Conservation (phyloP, 2,888 invertebrate species). For the Nephrotoma flavescens region DNA sequence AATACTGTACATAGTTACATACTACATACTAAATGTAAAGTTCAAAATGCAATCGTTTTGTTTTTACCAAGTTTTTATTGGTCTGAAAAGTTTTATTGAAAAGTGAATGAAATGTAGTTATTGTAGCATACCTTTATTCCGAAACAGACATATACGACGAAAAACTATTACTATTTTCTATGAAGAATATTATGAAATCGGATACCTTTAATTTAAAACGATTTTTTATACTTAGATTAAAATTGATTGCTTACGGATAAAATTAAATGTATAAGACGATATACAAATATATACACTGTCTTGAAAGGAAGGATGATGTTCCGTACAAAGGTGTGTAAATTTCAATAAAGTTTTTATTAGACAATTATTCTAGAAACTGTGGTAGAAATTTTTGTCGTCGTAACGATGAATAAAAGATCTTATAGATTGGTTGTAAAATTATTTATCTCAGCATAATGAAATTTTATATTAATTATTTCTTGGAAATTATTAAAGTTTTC, state of each 20-base stretch:
- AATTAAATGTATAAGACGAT: not conserved
- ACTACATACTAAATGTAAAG: not conserved
- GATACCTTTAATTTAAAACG: not conserved
- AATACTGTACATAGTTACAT: not conserved
- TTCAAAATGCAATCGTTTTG: not conserved
- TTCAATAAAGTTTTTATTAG: no score
- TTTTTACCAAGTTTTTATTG: not conserved
- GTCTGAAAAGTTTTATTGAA: not conserved
- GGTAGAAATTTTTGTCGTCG: no score
- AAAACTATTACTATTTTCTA: not conserved
- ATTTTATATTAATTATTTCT: no score
- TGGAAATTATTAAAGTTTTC: no score
- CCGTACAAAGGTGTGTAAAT: no score
- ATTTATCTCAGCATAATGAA: no score
- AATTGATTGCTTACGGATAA: not conserved
- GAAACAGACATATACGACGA: not conserved
- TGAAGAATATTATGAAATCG: not conserved
- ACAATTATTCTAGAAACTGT: no score
- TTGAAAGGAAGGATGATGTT: not conserved
- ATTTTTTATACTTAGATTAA: not conserved
- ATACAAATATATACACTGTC: not conserved
- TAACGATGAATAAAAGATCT: no score
- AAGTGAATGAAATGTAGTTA: not conserved
- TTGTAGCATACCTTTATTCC: not conserved
- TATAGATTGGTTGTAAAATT: no score